Conservation (phyloP, 2,888 invertebrate genomes). For the Acleris sparsana region DNA sequence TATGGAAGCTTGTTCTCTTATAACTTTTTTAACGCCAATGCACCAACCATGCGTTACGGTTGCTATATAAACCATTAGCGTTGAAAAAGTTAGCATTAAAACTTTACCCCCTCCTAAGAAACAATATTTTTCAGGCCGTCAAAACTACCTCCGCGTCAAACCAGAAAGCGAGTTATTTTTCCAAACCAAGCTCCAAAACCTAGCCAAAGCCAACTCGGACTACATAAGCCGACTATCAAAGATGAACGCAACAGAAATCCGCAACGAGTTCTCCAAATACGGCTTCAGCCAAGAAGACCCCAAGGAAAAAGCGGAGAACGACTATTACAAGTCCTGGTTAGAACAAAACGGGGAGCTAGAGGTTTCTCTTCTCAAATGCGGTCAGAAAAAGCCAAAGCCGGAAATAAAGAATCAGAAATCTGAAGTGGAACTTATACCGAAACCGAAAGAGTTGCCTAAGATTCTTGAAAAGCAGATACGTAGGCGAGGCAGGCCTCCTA, state of each 20-base stretch:
- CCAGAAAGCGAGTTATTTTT: constrained; percentile 76
- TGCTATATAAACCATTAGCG: too few relatives aligned
- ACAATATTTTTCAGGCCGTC: constrained; percentile 54
- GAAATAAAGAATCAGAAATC: constrained; percentile 63
- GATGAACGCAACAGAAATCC: constrained; percentile 71
- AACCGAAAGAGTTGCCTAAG: constrained; percentile 62
- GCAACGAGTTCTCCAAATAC: constrained; percentile 73
- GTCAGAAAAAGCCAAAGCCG: constrained; percentile 61
- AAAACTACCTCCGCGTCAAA: constrained; percentile 65
- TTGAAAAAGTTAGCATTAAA: too few relatives aligned
- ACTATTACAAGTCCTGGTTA: constrained; percentile 77
- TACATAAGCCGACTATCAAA: constrained; percentile 68
- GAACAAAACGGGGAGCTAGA: constrained; percentile 79
- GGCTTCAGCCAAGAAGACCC: constrained; percentile 58
- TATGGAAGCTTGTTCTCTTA: too few relatives aligned
- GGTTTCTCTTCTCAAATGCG: constrained; percentile 72
- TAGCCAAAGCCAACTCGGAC: constrained; percentile 69
- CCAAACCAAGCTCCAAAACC: constrained; percentile 67
- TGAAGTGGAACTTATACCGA: constrained; percentile 75
- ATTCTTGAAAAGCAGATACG: constrained; percentile 65
- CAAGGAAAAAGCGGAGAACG: constrained; percentile 65
- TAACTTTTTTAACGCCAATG: too few relatives aligned
- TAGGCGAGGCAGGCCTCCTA: constrained; percentile 69
- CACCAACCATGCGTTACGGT: too few relatives aligned
- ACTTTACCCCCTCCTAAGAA: background rate